These are phyloP conservation scores for Thyatira batis DNA, from an alignment of 2,888 invertebrate species.

Conservation along the genomic window DNA sequence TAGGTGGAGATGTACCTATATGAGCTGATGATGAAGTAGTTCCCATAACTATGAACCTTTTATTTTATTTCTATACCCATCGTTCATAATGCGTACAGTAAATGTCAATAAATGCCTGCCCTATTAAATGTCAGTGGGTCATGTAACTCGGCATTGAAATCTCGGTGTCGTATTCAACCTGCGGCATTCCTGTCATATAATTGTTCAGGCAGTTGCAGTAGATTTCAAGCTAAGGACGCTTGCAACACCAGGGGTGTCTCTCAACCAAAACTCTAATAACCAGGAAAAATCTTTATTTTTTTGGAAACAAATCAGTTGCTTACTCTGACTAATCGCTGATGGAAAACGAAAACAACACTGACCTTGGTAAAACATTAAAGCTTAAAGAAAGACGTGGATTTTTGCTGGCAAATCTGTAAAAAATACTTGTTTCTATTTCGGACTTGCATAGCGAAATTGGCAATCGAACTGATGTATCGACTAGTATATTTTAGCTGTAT, in stretches of 20 bases:
- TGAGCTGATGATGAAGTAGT: too few species aligned
- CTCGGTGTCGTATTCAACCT: not conserved
- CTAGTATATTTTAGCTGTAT: too few species aligned
- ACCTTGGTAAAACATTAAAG: not conserved
- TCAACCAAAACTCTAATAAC: not conserved
- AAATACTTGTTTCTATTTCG: too few species aligned
- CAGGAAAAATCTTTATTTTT: too few species aligned
- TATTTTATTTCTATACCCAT: not conserved
- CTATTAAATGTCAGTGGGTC: not conserved
- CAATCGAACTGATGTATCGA: too few species aligned
- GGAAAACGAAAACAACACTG: not conserved
- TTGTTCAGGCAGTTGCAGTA: too few species aligned
- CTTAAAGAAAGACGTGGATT: not conserved
- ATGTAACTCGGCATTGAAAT: not conserved
- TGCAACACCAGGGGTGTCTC: too few species aligned
- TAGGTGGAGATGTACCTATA: too few species aligned
- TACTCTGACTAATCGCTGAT: not conserved
- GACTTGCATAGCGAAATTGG: too few species aligned
- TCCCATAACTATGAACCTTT: too few species aligned
- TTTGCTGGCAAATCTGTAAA: not conserved
- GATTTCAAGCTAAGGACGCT: not conserved
- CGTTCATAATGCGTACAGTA: not conserved
- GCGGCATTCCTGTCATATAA: not conserved
- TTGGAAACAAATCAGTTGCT: not conserved
- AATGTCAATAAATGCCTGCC: not conserved